Evolutionary conservation across 2,888 invertebrate species (phyloP).

Genomic region (Drosophila rubida): DNA sequence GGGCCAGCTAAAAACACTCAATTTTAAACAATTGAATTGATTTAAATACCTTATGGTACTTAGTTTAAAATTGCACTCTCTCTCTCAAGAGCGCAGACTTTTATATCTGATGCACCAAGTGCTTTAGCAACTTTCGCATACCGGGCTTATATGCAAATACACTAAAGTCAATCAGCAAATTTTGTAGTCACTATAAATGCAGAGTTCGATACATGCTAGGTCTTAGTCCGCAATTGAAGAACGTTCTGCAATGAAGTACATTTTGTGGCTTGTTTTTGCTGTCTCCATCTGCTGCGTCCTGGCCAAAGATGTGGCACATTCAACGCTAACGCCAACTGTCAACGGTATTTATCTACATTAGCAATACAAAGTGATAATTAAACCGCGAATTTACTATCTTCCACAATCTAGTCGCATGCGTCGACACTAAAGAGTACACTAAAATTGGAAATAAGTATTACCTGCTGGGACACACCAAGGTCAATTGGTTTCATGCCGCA

Average conservation of each 20-base stretch:
- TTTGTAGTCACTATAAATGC: neutral
- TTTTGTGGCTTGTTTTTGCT: neutral
- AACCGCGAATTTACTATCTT: neutral
- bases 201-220: neutral
- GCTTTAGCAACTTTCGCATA: neutral
- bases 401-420: constrained; percentile 15
- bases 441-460: constrained; percentile 18
- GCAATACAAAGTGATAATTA: neutral
- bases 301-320: neutral
- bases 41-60: too few relatives aligned
- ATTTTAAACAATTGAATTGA: too few relatives aligned
- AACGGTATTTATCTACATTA: constrained; percentile 4
- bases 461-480: neutral
- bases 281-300: neutral
- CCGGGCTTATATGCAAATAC: neutral
- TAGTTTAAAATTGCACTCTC: too few relatives aligned
- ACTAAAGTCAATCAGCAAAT: neutral
- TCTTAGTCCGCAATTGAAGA: neutral
- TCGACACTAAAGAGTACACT: neutral
- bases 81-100: too few relatives aligned
- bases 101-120: too few relatives aligned
- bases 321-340: neutral
- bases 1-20: too few relatives aligned
- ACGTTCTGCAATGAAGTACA: constrained; percentile 7
- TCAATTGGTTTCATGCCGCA: constrained; percentile 16